Conservation (phyloP, 2,888 invertebrate species). For the Mantis religiosa region DNA sequence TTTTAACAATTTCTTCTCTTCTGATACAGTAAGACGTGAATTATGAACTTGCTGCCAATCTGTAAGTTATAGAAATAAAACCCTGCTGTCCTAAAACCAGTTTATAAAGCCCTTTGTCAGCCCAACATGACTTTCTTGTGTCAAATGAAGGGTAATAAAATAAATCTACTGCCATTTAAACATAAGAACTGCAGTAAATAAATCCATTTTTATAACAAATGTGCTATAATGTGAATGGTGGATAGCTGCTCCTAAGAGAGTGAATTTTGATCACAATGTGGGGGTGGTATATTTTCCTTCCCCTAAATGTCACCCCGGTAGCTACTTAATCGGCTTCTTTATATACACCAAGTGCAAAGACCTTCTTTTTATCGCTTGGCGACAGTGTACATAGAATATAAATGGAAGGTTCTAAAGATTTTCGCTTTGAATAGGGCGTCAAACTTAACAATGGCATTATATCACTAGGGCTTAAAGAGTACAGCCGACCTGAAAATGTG, state of each 20-base stretch:
- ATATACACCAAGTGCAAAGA: neutral
- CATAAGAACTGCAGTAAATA: too few relatives aligned
- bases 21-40: too few relatives aligned
- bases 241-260: neutral
- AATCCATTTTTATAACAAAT: too few relatives aligned
- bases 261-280: neutral
- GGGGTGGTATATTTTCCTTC: neutral
- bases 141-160: too few relatives aligned
- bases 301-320: neutral
- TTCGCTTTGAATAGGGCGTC: neutral
- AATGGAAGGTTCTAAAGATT: neutral
- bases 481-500: neutral
- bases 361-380: neutral
- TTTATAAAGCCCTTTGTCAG: too few relatives aligned
- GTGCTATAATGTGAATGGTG: too few relatives aligned
- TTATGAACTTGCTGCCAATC: too few relatives aligned
- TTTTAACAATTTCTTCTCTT: too few relatives aligned
- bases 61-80: too few relatives aligned
- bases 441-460: conserved; percentile 1
- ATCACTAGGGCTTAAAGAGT: neutral
- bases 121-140: too few relatives aligned
- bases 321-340: neutral
- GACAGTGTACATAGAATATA: neutral
- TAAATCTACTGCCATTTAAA: too few relatives aligned
- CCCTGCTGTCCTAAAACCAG: too few relatives aligned